Base-by-base conservation (phyloP, 2,888 invertebrate genomes). In the Tubulanus polymorphus region DNA sequence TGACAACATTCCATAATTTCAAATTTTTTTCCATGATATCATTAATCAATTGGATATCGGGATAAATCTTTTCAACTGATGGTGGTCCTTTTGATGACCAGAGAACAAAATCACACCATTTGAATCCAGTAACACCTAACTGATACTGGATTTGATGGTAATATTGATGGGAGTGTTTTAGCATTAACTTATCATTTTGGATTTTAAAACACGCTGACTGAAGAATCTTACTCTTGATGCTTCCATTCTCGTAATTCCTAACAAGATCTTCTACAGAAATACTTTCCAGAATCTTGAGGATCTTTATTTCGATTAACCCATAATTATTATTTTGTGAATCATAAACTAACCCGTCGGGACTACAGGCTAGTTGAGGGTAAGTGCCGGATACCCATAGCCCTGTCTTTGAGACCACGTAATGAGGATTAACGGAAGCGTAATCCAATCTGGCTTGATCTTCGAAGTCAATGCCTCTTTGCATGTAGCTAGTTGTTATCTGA, bases 321-420 rank as follows among this genome's bases (percentile, higher is more conserved):
- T 47, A 8, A 12, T 3, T 5, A 5, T n/a, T 15, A 47, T n/a
- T 27, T 20, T 3, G 15, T 5, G 48, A 47, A 47, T 47, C 48
- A 12, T 26, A 5, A n/a, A 47, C 48, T 8, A 10, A 5, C 6
- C 48, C 48, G 23, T 47, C 48, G n/a, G 48, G 48, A 20, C 26
- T 26, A 23, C 48, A 47, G 23, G 10, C 48, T 8, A 47, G 48
- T 5, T 10, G 26, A 26, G 48, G 48, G 8, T 26, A n/a, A 3
- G 10, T n/a, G 8, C n/a, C n/a, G 48, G 23, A n/a, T n/a, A 47
- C 48, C 48, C 48, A 47, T n/a, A 47, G 23, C 8, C 48, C 48
- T 8, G 48, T 26, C 23, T 47, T 27, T 8, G n/a, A n/a, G 6
- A 47, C 48, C 15, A 3, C 3, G 6, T 8, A 41, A 15, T 15